A percentile compares a stretch with the other conserved stretches of the same genome.
Evolutionary conservation across 2,113 vertebrate species (phyloP).

Genomic region (Nothoprocta perdicaria): DNA sequence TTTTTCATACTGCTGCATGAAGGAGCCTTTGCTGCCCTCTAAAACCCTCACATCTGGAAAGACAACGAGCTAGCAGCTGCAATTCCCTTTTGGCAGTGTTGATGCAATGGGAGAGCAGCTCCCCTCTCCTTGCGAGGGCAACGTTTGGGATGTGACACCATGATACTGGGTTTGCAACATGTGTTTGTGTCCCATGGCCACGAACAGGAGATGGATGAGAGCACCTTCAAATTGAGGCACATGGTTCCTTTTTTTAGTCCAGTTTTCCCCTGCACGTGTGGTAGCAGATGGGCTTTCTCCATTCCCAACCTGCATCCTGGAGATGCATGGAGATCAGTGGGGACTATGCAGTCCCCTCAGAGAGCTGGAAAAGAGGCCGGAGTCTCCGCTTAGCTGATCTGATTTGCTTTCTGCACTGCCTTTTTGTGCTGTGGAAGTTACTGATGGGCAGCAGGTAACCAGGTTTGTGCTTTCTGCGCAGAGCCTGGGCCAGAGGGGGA

Average conservation of each 20-base stretch:
- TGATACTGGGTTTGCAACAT: neutral
- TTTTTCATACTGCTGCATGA: neutral
- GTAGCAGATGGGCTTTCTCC: neutral
- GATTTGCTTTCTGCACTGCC: neutral
- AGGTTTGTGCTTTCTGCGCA: neutral
- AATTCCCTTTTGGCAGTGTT: neutral
- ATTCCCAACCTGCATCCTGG: neutral
- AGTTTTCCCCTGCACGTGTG: rapidly evolving
- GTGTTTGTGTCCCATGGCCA: rapidly evolving
- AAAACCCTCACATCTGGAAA: neutral
- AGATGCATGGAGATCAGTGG: rapidly evolving
- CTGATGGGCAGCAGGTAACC: neutral
- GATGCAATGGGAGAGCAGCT: neutral
- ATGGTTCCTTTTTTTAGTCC: neutral
- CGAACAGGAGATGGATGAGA: neutral
- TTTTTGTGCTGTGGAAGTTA: neutral
- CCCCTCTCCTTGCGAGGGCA: neutral
- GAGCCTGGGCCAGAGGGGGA: neutral
- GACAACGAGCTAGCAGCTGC: rapidly evolving
- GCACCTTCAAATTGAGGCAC: neutral
- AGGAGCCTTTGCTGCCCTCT: neutral
- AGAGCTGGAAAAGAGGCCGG: rapidly evolving
- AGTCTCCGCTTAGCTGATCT: neutral
- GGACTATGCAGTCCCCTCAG: neutral
- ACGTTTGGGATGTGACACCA: rapidly evolving